Conservation (phyloP, 2,888 invertebrate species). For the Ctenicera cuprea region DNA sequence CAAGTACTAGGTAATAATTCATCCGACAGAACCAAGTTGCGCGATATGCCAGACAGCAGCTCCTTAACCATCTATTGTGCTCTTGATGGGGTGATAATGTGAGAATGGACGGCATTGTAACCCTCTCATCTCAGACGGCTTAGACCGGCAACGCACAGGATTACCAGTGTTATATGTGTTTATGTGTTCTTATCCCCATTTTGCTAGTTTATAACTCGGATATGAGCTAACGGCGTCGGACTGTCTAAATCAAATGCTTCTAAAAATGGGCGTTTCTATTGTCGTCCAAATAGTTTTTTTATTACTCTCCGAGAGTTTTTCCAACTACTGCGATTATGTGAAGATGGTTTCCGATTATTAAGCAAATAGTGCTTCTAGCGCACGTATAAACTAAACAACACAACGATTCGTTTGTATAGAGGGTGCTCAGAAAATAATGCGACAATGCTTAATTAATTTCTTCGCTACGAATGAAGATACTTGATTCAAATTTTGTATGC, state of each 20-base stretch:
- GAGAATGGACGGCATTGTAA: constrained; percentile 52
- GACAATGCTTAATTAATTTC: too few relatives aligned
- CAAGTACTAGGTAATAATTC: constrained; percentile 39
- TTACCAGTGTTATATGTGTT: constrained; percentile 51
- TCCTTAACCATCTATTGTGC: constrained; percentile 52
- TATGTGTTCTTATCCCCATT: constrained; percentile 46
- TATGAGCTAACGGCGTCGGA: constrained; percentile 41
- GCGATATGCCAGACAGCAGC: constrained; percentile 48
- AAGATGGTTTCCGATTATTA: not conserved
- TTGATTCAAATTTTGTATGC: too few relatives aligned
- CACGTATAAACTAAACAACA: too few relatives aligned
- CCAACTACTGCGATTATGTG: not conserved
- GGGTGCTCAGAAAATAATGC: too few relatives aligned
- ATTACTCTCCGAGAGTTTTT: not conserved
- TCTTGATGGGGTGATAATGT: constrained; percentile 53
- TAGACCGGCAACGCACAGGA: constrained; percentile 50
- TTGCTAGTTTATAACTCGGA: constrained; percentile 48
- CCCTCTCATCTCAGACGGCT: constrained; percentile 52
- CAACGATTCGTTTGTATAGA: too few relatives aligned
- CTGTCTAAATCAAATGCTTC: constrained; percentile 45
- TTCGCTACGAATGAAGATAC: too few relatives aligned
- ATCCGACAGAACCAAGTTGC: constrained; percentile 42
- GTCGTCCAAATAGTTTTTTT: not conserved
- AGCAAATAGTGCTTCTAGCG: not conserved
- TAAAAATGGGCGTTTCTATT: constrained; percentile 21